Evolutionary conservation across 1,140 invertebrate species (phyloP), one percentile per base, ranked within the genome.

Genomic region (Microplitis mediator): DNA sequence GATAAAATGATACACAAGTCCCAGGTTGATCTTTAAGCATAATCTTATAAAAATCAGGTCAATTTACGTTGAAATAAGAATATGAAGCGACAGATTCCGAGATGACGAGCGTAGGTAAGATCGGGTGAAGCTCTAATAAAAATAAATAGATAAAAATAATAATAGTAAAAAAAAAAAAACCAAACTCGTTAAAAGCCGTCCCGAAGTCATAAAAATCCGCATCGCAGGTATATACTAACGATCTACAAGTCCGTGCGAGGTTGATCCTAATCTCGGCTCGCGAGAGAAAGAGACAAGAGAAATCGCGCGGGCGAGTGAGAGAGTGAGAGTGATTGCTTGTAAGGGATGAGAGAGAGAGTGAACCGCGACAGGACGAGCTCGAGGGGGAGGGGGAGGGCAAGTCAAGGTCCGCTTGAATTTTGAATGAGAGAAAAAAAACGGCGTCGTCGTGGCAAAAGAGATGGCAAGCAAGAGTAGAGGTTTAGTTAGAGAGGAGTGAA

Each of bases 211-310:
- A 72, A 72, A 72, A 72, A 72, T 72, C 71, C 71, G 71, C 66
- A 72, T 63, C 71, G 71, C 71, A 72, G 71, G 71, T 72, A 66
- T 72, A 72, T 72, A 72, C 71, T 72, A 72, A 72, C 71, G 71
- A 72, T 72, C 71, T 72, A 72, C 71, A 72, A 72, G 71, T 72
- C 71, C 54, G 71, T 62, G 71, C 71, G 71, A 72, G 50, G 71
- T 72, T 72, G 71, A 72, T 72, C 63, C 54, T 72, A 72, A 72
- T 72, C 71, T 72, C 60, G 71, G 23, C 71, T 51, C 56, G 52
- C 39, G 32, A 58, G 51, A 72, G 36, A 63, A 11, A 51, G 58
- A 61, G 16, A 32, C 31, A 31, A 31, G 4, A 9, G 16, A 31
- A 11, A 35, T 8, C n/a, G 54, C 3, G 54, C n/a, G 13, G 6